Evolutionary conservation across 2,888 invertebrate species (phyloP), one percentile per base, ranked within the genome.

Genomic region (Lasius platythorax): DNA sequence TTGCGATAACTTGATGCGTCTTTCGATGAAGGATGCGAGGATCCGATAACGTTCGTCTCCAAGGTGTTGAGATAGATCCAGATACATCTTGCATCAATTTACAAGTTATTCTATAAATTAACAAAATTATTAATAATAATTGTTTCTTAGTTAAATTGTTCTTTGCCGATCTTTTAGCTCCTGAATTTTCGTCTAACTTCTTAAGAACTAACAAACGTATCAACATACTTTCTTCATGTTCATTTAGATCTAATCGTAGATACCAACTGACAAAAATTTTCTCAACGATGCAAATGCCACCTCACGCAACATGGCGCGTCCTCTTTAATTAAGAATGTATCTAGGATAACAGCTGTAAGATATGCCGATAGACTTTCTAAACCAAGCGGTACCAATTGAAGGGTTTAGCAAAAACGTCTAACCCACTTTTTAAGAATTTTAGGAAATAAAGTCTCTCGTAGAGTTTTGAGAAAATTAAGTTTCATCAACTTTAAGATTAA

Each of bases 1-100:
- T 83, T 83, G 84, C 82, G 86, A 68, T 74, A 78, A 66, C 82
- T 68, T 5, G n/a, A 28, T 18, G n/a, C 58, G 43, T 11, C 33
- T 33, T 61, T 70, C 43, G 56, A 70, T 58, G 28, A 81, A 72
- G 23, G 30, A 53, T 18, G 18, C 30, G 40, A 46, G 12, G 11
- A 74, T 58, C 15, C 37, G 37, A 30, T n/a, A 43, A 30, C 28
- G 46, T 3, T 37, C 15, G 50, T 37, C 64, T 28, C 11, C 15
- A 23, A 23, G 64, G 30, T 15, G 28, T 12, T n/a, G n/a, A 53
- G 15, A 53, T n/a, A 8, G 53, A n/a, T 23, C 66, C 23, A 23
- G 66, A 66, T 33, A 9, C 33, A 63, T 61, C 15, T 15, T 28
- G 11, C 11, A 23, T 28, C 15, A 61, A 61, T 61, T 28, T 2